Evolutionary conservation across 2,797 vertebrate genomes (phyloP), one percentile per base, ranked within the genome.

Genomic region (Salmo trutta): DNA sequence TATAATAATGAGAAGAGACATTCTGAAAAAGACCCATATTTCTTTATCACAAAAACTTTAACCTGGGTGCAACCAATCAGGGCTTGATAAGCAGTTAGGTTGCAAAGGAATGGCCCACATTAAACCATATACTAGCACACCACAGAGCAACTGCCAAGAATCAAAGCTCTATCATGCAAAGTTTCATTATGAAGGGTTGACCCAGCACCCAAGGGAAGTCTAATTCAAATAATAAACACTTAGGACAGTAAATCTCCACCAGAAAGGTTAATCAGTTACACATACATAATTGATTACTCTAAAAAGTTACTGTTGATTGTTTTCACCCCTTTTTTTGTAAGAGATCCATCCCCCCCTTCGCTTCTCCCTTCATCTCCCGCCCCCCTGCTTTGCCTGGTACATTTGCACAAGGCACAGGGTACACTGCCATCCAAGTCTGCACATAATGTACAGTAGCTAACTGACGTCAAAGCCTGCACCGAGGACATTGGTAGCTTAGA

Each of bases 181-280:
- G 77, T 86, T 87, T 88, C 85, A 86, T 91, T 86, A 87, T 85
- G 79, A 88, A 79, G 79, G 66, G 79, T 67, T 79, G 77, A 84
- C 85, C 85, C 80, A 36, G 56, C 84, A 90, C 87, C 77, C 81
- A 54, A 53, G 84, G 84, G 80, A 79, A 78, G 65, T 79, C 82
- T 82, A 74, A 75, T 86, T 88, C 86, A 85, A 84, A 87, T 82
- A 75, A 85, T 87, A 82, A 89, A 89, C 86, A 88, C 78, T 80
- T 77, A 36, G 52, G 85, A 78, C 74, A 75, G 86, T 76, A 86
- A 87, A 84, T 88, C 77, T 81, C 76, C 75, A 78, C 79, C 73
- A 27, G 87, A 71, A 83, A 84, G 78, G 76, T 79, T 70, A 80
- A 82, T 82, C 56, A 56, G 75, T 80, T 83, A 74, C 67, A 76